Conservation (phyloP, 2,888 invertebrate species). For the Drosophila cognata region DNA sequence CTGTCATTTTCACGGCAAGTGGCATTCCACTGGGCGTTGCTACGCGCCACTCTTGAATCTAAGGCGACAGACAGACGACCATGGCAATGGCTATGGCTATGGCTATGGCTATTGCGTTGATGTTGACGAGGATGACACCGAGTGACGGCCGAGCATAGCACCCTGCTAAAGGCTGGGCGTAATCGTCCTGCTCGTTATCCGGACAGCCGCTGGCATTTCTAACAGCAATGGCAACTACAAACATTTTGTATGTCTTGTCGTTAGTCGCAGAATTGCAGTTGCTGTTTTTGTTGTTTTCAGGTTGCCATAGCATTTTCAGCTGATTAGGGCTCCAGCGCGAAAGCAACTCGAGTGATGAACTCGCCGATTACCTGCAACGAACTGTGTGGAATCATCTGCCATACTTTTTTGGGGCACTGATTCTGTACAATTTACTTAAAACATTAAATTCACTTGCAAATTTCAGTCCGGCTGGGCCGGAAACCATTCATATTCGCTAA, state of each 20-base stretch:
- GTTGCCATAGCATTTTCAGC: constrained; percentile 74
- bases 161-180: constrained; percentile 54
- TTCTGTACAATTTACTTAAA: background rate
- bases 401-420: background rate
- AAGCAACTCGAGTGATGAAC: constrained; percentile 18
- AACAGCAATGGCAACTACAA: constrained; percentile 24
- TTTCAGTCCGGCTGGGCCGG: background rate
- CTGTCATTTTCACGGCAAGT: constrained; percentile 46
- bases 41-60: constrained; percentile 51
- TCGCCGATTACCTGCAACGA: constrained; percentile 22
- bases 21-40: constrained; percentile 32
- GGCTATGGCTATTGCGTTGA: constrained; percentile 13
- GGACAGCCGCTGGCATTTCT: constrained; percentile 54
- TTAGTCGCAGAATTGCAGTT: constrained; percentile 30
- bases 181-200: constrained; percentile 72
- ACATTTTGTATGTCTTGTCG: constrained; percentile 32
- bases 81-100: constrained; percentile 14
- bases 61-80: constrained; percentile 28
- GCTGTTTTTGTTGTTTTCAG: constrained; percentile 21
- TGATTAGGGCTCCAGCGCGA: constrained; percentile 60
- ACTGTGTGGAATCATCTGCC: background rate
- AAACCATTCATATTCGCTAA: constrained; percentile 4
- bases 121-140: constrained; percentile 29
- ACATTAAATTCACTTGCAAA: background rate
- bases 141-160: constrained; percentile 42